Evolutionary conservation across 2,113 vertebrate species (phyloP).

Genomic region (Solea senegalensis): DNA sequence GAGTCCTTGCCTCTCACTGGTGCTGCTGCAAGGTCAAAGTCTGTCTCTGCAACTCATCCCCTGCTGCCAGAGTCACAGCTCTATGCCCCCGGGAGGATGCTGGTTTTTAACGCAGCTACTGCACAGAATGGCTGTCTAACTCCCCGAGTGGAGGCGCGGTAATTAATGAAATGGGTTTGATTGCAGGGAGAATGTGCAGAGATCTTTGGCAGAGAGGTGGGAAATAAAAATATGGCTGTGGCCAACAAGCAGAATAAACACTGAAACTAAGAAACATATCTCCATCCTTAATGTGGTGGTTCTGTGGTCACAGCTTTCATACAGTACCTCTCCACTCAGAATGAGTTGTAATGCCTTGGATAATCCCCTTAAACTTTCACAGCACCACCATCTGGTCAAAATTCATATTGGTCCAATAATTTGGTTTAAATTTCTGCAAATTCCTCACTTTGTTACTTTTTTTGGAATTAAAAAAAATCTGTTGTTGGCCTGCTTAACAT

Average conservation of each 20-base stretch:
- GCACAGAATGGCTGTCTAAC: not conserved
- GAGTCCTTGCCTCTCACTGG: slow-evolving; percentile 37
- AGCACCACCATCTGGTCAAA: too few relatives aligned
- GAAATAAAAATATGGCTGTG: slow-evolving; percentile 17
- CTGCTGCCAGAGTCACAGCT: not conserved
- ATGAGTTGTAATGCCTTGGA: too few relatives aligned
- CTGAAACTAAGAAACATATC: too few relatives aligned
- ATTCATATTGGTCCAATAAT: too few relatives aligned
- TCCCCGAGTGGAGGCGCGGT: not conserved
- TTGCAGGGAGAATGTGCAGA: slow-evolving; percentile 12
- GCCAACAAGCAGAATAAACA: slow-evolving; percentile 9
- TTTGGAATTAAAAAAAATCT: too few relatives aligned
- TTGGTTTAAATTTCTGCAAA: too few relatives aligned
- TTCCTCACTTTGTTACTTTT: too few relatives aligned
- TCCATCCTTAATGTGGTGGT: too few relatives aligned
- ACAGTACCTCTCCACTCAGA: too few relatives aligned
- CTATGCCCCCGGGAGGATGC: not conserved
- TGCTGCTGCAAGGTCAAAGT: slow-evolving; percentile 80
- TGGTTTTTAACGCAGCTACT: slow-evolving; percentile 8
- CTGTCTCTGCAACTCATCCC: slow-evolving; percentile 37
- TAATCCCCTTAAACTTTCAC: too few relatives aligned
- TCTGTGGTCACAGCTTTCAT: too few relatives aligned
- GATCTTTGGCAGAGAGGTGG: slow-evolving; percentile 8
- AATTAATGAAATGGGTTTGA: slow-evolving; percentile 41
- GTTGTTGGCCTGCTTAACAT: too few relatives aligned